Conservation (phyloP, 2,888 invertebrate genomes). For the Tuberolachnus salignus region DNA sequence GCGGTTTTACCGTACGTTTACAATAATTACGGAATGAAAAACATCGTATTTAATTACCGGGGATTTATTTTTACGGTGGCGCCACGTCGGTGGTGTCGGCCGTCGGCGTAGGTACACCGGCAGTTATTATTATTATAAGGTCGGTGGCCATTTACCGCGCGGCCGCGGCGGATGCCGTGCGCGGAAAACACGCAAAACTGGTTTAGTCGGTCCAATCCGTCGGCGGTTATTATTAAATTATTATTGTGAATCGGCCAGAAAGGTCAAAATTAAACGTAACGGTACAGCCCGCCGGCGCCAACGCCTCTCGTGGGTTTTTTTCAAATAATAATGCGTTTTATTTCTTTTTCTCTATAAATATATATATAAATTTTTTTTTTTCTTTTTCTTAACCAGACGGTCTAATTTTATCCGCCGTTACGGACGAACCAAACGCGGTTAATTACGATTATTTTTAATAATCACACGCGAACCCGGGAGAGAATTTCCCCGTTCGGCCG, state of each 20-base stretch:
- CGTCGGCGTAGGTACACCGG: too few relatives aligned
- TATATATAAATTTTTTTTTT: too few relatives aligned
- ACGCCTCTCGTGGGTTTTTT: too few relatives aligned
- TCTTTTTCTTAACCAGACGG: conserved; percentile 8
- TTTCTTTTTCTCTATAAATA: too few relatives aligned
- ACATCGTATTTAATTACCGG: too few relatives aligned
- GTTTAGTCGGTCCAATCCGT: conserved; percentile 23
- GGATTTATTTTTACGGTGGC: too few relatives aligned
- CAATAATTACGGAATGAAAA: too few relatives aligned
- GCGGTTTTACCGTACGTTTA: too few relatives aligned
- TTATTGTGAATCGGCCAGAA: conserved; percentile 25
- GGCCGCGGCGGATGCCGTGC: not conserved
- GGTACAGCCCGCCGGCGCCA: conserved; percentile 7
- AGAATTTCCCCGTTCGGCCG: not conserved
- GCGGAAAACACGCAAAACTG: conserved; percentile 33
- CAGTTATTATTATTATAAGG: conserved; percentile 1
- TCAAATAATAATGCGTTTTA: too few relatives aligned
- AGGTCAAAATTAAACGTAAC: conserved; percentile 55
- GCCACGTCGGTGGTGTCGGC: too few relatives aligned
- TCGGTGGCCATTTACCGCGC: not conserved
- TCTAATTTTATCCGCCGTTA: conserved; percentile 26
- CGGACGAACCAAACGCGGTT: too few relatives aligned
- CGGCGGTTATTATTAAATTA: conserved; percentile 15
- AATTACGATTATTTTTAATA: conserved; percentile 24
- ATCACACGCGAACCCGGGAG: not conserved